Base-by-base conservation (phyloP, 2,888 invertebrate species). In the Trileptium ribeirensis region DNA sequence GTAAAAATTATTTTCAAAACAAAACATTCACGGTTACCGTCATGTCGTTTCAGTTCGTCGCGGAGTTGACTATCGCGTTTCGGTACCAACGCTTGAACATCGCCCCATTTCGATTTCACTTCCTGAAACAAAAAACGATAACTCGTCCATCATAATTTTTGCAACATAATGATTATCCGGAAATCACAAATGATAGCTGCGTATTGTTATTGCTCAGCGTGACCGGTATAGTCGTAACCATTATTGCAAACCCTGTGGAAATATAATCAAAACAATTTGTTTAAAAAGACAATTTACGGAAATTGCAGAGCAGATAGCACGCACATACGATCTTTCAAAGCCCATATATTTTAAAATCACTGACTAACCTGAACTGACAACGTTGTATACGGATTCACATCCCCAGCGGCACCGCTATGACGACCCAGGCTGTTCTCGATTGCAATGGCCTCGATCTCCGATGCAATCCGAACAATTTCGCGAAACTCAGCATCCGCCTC, bases 401-500 rank as follows among this genome's bases (percentile, higher is more conserved):
- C 83, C 3, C 87, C 82, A 38, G 84, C 84, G 33, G 85, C 83
- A 74, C 86, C 87, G 31, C 87, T 82, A n/a, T n/a, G n/a, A 33
- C 85, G 83, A 75, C 86, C 87, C n/a, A 85, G 85, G 29, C 85
- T 85, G 81, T 86, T 82, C 33, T 83, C 82, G 3, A 83, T 83
- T 70, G 86, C 85, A 40, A 86, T 82, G 34, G 83, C 84, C 64
- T 84, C 96, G 89, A 97, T 95, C 81, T 94, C 92, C 89, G 96
- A 94, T 0, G 96, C 95, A 85, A 98, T 92, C 86, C 94, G 94
- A 82, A 96, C 94, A 89, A 99, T 98, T 86, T 94, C 93, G 89
- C 95, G 95, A 91, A 95, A 97, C 90, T 99, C 99, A 89, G 96
- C 96, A 90, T 98, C 99, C 84, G 99, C 99, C 90, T 98, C 98